Percentiles rank a stretch among this genome's conserved stretches.
Conservation (phyloP, 2,888 invertebrate species). For the Adineta ricciae region DNA sequence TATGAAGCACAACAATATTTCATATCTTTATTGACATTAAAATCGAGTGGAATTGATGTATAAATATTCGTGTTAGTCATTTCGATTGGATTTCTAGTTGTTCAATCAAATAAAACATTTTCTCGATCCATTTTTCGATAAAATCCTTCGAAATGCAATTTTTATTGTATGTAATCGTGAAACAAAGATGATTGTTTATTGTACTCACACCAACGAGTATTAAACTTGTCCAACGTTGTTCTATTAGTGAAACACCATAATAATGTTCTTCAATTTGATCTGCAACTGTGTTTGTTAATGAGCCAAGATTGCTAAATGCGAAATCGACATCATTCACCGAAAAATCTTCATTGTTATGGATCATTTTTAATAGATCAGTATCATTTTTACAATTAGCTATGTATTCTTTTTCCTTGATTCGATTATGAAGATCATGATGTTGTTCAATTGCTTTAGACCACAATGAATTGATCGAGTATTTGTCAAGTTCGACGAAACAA, state of each 20-base stretch:
- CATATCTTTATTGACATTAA: neutral
- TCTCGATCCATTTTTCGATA: slow-evolving; percentile 1
- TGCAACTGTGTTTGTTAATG: neutral
- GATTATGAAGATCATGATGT: neutral
- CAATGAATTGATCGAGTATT: neutral
- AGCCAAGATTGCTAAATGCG: slow-evolving; percentile 17
- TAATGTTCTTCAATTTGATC: neutral
- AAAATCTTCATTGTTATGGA: neutral
- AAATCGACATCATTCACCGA: neutral
- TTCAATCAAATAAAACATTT: neutral
- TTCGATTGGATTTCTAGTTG: neutral
- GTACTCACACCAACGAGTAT: slow-evolving; percentile 6
- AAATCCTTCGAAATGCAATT: neutral
- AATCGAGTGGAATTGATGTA: slow-evolving; percentile 3
- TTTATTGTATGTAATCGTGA: neutral
- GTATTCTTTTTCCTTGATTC: neutral
- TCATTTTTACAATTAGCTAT: slow-evolving; percentile 11
- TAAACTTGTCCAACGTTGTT: slow-evolving; percentile 11
- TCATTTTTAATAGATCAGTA: slow-evolving; percentile 6
- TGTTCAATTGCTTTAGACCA: neutral
- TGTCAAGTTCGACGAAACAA: neutral
- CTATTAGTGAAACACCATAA: slow-evolving; percentile 12
- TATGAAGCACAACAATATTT: slow-evolving; percentile 20
- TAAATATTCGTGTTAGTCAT: neutral
- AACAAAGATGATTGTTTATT: slow-evolving; percentile 3